phyloP scores from a whole-genome alignment of 2,797 vertebrate species.

The Sylvia borin region DNA sequence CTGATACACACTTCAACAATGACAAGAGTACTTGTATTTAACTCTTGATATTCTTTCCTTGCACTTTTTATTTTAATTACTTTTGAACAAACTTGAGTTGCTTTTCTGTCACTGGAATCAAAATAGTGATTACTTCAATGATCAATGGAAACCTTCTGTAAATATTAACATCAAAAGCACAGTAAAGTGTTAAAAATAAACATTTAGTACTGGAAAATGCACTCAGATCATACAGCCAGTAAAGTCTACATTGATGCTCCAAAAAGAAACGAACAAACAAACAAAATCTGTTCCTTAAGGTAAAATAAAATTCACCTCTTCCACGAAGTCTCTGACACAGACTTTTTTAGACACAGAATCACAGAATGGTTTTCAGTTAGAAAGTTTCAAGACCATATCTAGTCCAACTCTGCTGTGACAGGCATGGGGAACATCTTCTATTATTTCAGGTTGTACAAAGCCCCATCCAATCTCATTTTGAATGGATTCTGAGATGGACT shows the following conservation, averaged over 20 bases:
- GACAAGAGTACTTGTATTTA: neutral
- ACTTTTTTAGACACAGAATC: neutral
- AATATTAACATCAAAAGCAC: neutral
- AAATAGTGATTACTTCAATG: neutral
- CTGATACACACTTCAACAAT: neutral
- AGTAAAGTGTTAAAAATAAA: neutral
- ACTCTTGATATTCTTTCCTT: neutral
- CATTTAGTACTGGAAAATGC: neutral
- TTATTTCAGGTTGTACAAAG: neutral
- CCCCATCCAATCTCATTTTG: neutral
- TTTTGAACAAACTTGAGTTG: neutral
- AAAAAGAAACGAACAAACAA: neutral
- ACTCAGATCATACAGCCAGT: neutral
- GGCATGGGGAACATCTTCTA: neutral
- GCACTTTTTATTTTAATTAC: neutral
- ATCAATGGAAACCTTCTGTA: neutral
- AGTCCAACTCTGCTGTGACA: neutral
- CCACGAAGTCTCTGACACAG: neutral
- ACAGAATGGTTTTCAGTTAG: neutral
- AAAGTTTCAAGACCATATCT: neutral
- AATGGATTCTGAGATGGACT: neutral
- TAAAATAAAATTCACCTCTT: neutral
- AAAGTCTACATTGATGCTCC: neutral
- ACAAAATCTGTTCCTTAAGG: neutral
- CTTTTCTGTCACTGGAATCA: neutral